phyloP scores from a whole-genome alignment of 2,113 vertebrate species.

The Mohoua ochrocephala region DNA sequence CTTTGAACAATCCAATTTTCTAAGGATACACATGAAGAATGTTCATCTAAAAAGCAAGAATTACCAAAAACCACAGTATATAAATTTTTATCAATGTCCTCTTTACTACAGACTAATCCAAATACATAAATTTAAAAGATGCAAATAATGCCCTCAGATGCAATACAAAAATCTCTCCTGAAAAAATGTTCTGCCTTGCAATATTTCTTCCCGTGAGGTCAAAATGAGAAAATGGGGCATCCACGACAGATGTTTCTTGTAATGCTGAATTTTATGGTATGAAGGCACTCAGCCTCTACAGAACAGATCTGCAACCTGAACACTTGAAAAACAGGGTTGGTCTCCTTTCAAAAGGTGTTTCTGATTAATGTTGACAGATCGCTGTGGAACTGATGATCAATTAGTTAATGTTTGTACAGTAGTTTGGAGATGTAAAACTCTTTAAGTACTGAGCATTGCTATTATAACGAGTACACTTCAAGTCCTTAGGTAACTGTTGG shows the following conservation, averaged over 20 bases:
- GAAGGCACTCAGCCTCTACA: neutral
- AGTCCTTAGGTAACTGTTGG: slow-evolving; percentile 40
- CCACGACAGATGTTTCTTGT: neutral
- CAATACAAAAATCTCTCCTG: neutral
- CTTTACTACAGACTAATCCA: neutral
- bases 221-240: neutral
- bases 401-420: slow-evolving; percentile 54
- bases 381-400: neutral
- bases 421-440: slow-evolving; percentile 19
- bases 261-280: neutral
- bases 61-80: neutral
- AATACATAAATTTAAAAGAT: neutral
- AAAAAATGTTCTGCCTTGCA: neutral
- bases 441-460: neutral
- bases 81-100: neutral
- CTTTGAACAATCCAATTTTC: neutral
- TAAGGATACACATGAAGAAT: neutral
- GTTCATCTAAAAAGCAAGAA: neutral
- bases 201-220: neutral
- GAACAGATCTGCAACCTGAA: neutral
- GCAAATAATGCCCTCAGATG: neutral
- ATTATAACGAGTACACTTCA: slow-evolving; percentile 5
- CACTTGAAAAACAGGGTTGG: neutral
- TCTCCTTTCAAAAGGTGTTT: slow-evolving; percentile 2
- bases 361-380: slow-evolving; percentile 29